Evolutionary conservation across 2,888 invertebrate species (phyloP), one percentile per base, ranked within the genome.

Genomic region (Griposia aprilina): DNA sequence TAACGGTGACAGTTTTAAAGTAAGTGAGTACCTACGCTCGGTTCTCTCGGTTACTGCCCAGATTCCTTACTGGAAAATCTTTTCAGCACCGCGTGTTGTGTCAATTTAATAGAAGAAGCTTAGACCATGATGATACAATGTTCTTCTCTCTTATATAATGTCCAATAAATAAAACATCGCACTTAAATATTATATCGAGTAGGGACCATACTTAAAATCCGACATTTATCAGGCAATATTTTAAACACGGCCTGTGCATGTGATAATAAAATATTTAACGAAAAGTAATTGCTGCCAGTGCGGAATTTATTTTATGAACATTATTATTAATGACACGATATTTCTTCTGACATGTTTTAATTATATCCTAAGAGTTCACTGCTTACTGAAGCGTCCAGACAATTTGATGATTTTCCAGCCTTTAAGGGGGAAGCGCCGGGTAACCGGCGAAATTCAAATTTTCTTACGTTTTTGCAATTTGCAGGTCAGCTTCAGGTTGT

Each of bases 211-310:
- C 52, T 67, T 77, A 68, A 86, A 85, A 62, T 48, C 7, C 23
- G 62, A 86, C 66, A 62, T 77, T 11, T 66, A 82, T 59, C 62
- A 50, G 41, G 73, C 67, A 60, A 79, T 82, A 79, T 75, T 77
- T 79, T 65, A 71, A 67, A 62, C 11, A 13, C 55, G 63, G 55
- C 69, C 67, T 59, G 55, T 57, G 65, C 60, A 69, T 67, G 2
- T 77, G 50, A 79, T 79, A 73, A 67, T 75, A 76, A 70, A 77
- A 76, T 77, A 77, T 83, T 77, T 15, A 55, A 79, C 72, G 59
- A 71, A 36, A 85, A 77, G 26, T 78, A 59, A 85, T 86, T 55
- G 67, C 26, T 67, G 52, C 15, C 67, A 68, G 55, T 36, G 65
- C 45, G 10, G 13, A 71, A 77, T 82, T 68, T 75, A 80, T 71